These are phyloP conservation scores for Cylas formicarius DNA, from an alignment of 1,140 invertebrate species.

Conservation along the genomic window DNA sequence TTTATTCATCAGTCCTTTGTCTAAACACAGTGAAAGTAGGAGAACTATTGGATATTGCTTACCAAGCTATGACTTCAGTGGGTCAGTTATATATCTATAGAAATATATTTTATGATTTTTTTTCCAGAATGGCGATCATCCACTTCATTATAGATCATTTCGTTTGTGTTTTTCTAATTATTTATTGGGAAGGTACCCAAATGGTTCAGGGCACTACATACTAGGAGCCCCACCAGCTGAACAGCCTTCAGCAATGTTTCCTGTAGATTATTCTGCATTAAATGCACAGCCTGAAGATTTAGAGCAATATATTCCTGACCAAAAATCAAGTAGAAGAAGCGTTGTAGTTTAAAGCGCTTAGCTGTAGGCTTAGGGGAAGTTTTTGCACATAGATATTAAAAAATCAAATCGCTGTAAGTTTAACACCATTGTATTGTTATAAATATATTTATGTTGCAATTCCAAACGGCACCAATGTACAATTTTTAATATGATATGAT, in stretches of 20 bases:
- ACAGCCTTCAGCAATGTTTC: constrained; percentile 52
- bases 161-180: constrained; percentile 65
- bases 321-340: constrained; percentile 60
- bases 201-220: constrained; percentile 65
- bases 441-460: too few relatives aligned
- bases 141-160: constrained; percentile 55
- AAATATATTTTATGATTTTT: not conserved
- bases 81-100: constrained; percentile 34
- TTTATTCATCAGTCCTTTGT: constrained; percentile 62
- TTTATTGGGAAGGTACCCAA: constrained; percentile 60
- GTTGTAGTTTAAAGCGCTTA: constrained; percentile 60
- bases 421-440: too few relatives aligned
- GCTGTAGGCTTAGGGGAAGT: too few relatives aligned
- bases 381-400: too few relatives aligned
- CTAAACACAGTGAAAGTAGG: constrained; percentile 52
- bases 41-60: constrained; percentile 57
- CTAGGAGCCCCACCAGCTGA: constrained; percentile 52
- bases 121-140: constrained; percentile 58
- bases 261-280: constrained; percentile 65
- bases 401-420: too few relatives aligned
- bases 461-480: too few relatives aligned
- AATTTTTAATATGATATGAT: too few relatives aligned
- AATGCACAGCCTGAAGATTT: constrained; percentile 60
- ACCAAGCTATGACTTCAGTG: constrained; percentile 62
- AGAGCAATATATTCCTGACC: constrained; percentile 61